Evolutionary conservation across 1,140 invertebrate genomes (phyloP), one percentile per base, ranked within the genome.

Genomic region (Papilio helenus): DNA sequence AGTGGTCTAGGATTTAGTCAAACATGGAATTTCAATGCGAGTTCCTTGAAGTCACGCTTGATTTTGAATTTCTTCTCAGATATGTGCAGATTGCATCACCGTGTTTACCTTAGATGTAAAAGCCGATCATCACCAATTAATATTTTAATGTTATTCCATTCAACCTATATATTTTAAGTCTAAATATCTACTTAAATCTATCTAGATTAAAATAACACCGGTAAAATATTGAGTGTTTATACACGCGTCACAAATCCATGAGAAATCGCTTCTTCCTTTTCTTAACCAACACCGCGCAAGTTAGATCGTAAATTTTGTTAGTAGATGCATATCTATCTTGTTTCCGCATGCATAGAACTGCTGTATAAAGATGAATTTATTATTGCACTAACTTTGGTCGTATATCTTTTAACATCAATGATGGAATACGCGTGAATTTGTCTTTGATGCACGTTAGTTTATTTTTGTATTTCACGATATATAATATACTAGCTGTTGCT

Each of bases 301-400:
- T 86, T 84, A 73, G 76, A 82, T 76, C 80, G 82, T 86, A 86
- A 86, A 86, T 86, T 80, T 82, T 79, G 65, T 84, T 80, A 72
- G 44, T 76, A 76, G 72, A 71, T 79, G 44, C 29, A 16, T 76
- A 76, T 76, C 46, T 76, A 58, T 58, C 74, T 20, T 10, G 18
- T 12, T 58, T 26, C 14, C 29, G 29, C 5, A 76, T 76, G 49
- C 73, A 76, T 51, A 29, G 46, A 76, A 14, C 18, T 42, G 23
- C 23, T 76, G 26, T 76, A 51, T 51, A 76, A n/a, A 55, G 26
- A 74, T 74, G 73, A 58, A 58, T 58, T 58, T 58, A 76, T 76
- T 58, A 39, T 58, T 76, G 74, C 49, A 74, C n/a, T 10, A 76
- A 74, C 72, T 74, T 76, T 58, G 26, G 26, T 58, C 18, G 29